These are phyloP conservation scores for Oryzias javanicus DNA, from an alignment of 2,113 vertebrate genomes.

Conservation along the genomic window DNA sequence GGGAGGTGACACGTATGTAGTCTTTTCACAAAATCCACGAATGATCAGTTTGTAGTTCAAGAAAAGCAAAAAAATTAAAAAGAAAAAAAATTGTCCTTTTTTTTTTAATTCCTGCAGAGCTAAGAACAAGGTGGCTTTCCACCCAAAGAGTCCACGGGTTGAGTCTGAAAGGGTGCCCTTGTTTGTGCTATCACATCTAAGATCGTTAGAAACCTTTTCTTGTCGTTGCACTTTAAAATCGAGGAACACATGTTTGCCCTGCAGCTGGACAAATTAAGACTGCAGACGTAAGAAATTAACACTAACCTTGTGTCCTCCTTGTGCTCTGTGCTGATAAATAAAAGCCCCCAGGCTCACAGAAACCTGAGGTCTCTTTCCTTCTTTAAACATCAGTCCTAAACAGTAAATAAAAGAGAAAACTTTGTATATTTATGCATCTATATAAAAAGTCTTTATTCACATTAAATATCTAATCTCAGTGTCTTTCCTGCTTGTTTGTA, in stretches of 20 bases:
- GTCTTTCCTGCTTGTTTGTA: slow-evolving; percentile 3
- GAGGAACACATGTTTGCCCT: slow-evolving; percentile 69
- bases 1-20: neutral
- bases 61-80: slow-evolving; percentile 14
- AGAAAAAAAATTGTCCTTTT: neutral
- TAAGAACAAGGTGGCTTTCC: slow-evolving; percentile 32
- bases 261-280: slow-evolving; percentile 63
- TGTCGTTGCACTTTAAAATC: slow-evolving; percentile 55
- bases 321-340: slow-evolving; percentile 63
- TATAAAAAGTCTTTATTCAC: slow-evolving; percentile 11
- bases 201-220: slow-evolving; percentile 41
- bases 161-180: slow-evolving; percentile 37
- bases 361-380: slow-evolving; percentile 57
- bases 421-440: slow-evolving; percentile 8
- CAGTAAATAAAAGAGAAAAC: neutral
- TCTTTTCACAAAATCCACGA: slow-evolving; percentile 17
- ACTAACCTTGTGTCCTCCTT: slow-evolving; percentile 62
- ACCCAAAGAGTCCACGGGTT: slow-evolving; percentile 27
- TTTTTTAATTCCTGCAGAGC: slow-evolving; percentile 25
- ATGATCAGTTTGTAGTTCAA: neutral
- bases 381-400: slow-evolving; percentile 11
- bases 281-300: slow-evolving; percentile 57
- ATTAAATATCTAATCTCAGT: neutral
- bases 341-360: slow-evolving; percentile 47
- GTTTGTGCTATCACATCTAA: slow-evolving; percentile 42